Evolutionary conservation across 2,888 invertebrate genomes (phyloP).

Genomic region (Hypomecis punctinalis): DNA sequence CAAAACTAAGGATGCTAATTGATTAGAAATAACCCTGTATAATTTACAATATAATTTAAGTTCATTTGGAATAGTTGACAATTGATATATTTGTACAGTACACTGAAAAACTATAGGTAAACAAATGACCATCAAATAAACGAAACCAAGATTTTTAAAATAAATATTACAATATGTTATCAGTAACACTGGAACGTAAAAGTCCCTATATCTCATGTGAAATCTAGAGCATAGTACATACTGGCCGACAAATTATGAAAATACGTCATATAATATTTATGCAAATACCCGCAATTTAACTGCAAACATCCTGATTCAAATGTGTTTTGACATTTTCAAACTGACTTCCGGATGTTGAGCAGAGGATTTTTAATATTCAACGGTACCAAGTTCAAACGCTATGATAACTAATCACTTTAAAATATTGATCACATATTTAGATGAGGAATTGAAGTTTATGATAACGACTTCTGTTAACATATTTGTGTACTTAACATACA

Average conservation of each 20-base stretch:
- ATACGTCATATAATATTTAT: conserved; percentile 16
- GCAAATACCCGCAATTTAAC: conserved; percentile 11
- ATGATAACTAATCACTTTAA: conserved; percentile 21
- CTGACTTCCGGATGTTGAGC: conserved; percentile 26
- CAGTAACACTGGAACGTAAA: no score
- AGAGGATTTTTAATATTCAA: conserved; percentile 25
- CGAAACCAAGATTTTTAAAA: no score
- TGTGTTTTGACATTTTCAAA: conserved; percentile 21
- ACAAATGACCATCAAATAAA: no score
- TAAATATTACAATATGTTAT: no score
- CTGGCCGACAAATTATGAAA: conserved; percentile 1
- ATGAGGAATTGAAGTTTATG: conserved; percentile 27
- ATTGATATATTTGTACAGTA: no score
- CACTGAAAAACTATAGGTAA: no score
- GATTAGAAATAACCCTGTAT: no score
- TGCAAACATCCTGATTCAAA: conserved; percentile 30
- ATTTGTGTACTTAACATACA: conserved; percentile 30
- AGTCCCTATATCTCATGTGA: not conserved
- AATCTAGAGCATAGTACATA: conserved; percentile 4
- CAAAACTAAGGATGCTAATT: no score
- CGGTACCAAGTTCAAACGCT: conserved; percentile 27
- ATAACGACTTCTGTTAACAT: conserved; percentile 26
- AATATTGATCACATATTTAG: conserved; percentile 19
- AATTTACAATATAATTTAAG: no score
- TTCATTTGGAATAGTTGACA: no score